phyloP scores from a whole-genome alignment of 2,797 vertebrate genomes.

The Sebastes steindachneri region DNA sequence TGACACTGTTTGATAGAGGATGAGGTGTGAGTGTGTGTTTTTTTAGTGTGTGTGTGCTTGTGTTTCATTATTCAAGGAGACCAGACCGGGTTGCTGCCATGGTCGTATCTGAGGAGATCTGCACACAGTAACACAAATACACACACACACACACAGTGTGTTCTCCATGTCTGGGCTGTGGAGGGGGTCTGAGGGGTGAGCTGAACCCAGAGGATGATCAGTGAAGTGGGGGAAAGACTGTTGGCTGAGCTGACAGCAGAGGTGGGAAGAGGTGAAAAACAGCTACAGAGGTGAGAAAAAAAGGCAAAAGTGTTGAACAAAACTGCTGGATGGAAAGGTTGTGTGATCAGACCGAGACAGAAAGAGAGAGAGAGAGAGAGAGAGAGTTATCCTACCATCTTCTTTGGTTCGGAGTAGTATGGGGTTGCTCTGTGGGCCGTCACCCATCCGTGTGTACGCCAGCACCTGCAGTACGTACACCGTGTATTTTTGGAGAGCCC shows the following conservation, averaged over 20 bases:
- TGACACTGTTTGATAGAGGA: slow-evolving; percentile 67
- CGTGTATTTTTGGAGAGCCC: slow-evolving; percentile 86
- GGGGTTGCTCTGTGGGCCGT: slow-evolving; percentile 87
- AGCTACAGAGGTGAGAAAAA: background rate
- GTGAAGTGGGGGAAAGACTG: slow-evolving; percentile 2
- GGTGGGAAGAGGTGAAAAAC: slow-evolving; percentile 15
- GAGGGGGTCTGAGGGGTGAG: slow-evolving; percentile 10
- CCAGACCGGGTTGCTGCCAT: slow-evolving; percentile 12
- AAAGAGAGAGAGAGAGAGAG: background rate
- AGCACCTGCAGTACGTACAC: slow-evolving; percentile 90
- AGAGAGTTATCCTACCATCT: slow-evolving; percentile 82
- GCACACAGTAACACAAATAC: background rate
- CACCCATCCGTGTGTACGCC: slow-evolving; percentile 91
- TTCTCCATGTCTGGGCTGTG: background rate
- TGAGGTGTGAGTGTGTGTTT: background rate
- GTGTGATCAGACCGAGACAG: background rate
- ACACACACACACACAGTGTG: background rate
- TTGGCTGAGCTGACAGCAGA: slow-evolving; percentile 12
- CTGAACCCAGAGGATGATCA: slow-evolving; percentile 1
- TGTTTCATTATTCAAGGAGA: slow-evolving; percentile 46
- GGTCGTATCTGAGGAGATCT: slow-evolving; percentile 6
- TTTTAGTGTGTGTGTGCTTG: background rate
- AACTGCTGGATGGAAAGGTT: slow-evolving; percentile 22
- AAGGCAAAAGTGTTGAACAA: slow-evolving; percentile 7
- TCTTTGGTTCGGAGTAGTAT: slow-evolving; percentile 88